Conservation (phyloP, 2,113 vertebrate genomes). For the Coracopsis vasa region DNA sequence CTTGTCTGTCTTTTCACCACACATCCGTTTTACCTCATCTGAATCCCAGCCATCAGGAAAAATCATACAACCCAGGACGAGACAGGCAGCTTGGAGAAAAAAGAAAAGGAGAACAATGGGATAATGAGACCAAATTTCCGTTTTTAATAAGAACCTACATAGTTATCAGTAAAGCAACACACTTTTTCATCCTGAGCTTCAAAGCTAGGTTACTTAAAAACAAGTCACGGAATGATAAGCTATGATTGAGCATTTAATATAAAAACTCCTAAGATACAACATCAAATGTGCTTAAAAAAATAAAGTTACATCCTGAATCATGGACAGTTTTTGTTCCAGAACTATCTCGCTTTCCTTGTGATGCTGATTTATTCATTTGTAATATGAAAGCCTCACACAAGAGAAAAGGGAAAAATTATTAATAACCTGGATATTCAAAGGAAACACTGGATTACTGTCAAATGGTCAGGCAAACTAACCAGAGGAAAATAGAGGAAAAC, state of each 20-base stretch:
- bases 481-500: neutral
- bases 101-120: conserved; percentile 31
- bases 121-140: conserved; percentile 31
- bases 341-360: neutral
- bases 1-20: conserved; percentile 93
- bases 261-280: neutral
- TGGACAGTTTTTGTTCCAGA: neutral
- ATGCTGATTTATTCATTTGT: neutral
- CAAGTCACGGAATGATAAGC: neutral
- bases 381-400: neutral
- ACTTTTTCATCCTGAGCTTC: conserved; percentile 6
- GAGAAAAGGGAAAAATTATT: neutral
- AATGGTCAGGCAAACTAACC: neutral
- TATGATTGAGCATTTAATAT: neutral
- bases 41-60: conserved; percentile 97
- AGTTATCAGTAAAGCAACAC: conserved; percentile 17
- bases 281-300: neutral
- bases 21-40: conserved; percentile 91
- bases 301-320: neutral
- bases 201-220: conserved; percentile 9
- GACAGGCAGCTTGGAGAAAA: conserved; percentile 86
- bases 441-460: neutral
- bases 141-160: conserved; percentile 20
- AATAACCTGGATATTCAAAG: neutral
- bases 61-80: conserved; percentile 97